Evolutionary conservation across 2,113 vertebrate genomes (phyloP).

Genomic region (Plectropomus leopardus): DNA sequence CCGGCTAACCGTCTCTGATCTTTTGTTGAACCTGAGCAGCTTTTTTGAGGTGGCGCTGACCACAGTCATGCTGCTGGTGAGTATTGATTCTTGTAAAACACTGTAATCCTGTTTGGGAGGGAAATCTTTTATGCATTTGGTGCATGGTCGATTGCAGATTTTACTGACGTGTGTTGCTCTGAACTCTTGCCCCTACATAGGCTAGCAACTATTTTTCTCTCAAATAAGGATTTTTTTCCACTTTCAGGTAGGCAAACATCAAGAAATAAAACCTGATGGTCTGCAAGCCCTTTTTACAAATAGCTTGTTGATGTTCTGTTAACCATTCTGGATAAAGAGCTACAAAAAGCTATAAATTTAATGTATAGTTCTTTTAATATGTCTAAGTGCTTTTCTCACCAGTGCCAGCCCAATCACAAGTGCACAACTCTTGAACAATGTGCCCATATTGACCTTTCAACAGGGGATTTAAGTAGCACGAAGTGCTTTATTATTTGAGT

Average conservation of each 20-base stretch:
- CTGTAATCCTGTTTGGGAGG: slow-evolving; percentile 44
- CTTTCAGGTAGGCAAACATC: slow-evolving; percentile 1
- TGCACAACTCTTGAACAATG: slow-evolving; percentile 49
- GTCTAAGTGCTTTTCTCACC: slow-evolving; percentile 47
- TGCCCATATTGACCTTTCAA: slow-evolving; percentile 51
- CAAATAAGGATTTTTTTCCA: no score
- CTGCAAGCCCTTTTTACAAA: slow-evolving; percentile 3
- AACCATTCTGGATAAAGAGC: slow-evolving; percentile 50
- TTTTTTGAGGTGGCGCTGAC: slow-evolving; percentile 33
- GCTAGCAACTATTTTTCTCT: slow-evolving; percentile 20
- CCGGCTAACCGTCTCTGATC: slow-evolving; percentile 60
- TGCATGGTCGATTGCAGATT: slow-evolving; percentile 34
- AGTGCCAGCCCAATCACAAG: slow-evolving; percentile 33
- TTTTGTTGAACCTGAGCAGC: slow-evolving; percentile 40
- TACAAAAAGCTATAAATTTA: slow-evolving; percentile 57
- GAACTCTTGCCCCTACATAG: slow-evolving; percentile 36
- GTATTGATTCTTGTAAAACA: slow-evolving; percentile 40
- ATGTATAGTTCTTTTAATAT: slow-evolving; percentile 58
- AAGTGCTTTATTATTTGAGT: slow-evolving; percentile 13
- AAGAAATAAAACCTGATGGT: slow-evolving; percentile 29
- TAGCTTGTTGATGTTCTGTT: slow-evolving; percentile 32
- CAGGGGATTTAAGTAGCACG: slow-evolving; percentile 5
- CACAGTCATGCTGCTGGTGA: slow-evolving; percentile 26
- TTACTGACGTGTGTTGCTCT: slow-evolving; percentile 28
- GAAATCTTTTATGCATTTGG: slow-evolving; percentile 28